Percentiles rank a stretch among this genome's conserved stretches.
Evolutionary conservation across 35 echinoderm and acorn worm species (phyloP).

Genomic region (Ptychodera flava): DNA sequence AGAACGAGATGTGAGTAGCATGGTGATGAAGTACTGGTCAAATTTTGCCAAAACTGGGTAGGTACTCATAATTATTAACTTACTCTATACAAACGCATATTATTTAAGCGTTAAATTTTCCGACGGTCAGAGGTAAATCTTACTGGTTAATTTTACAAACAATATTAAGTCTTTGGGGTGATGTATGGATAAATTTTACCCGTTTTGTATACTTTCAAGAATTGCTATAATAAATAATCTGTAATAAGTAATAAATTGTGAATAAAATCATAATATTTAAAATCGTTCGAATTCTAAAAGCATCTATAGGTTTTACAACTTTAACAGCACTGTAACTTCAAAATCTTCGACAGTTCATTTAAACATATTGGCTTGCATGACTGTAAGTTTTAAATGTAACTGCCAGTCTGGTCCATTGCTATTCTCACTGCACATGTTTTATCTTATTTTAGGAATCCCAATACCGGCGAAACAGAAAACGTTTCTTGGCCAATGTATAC

Average conservation of each 20-base stretch:
- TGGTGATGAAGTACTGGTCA: constrained; percentile 79
- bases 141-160: no score
- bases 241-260: no score
- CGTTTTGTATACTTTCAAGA: no score
- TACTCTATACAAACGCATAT: neutral
- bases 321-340: neutral
- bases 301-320: neutral
- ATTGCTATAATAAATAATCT: no score
- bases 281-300: neutral
- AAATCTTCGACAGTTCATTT: no score
- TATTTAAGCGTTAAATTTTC: neutral
- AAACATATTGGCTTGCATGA: no score
- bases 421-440: neutral
- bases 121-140: neutral
- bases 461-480: neutral
- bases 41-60: constrained; percentile 73
- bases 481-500: neutral
- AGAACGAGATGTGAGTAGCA: constrained; percentile 34
- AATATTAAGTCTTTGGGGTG: neutral
- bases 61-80: neutral
- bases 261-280: no score
- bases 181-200: neutral
- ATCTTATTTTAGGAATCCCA: neutral
- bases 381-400: no score
- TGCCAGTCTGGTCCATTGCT: no score